Conservation (phyloP, 2,888 invertebrate genomes). For the Metellina segmentata region DNA sequence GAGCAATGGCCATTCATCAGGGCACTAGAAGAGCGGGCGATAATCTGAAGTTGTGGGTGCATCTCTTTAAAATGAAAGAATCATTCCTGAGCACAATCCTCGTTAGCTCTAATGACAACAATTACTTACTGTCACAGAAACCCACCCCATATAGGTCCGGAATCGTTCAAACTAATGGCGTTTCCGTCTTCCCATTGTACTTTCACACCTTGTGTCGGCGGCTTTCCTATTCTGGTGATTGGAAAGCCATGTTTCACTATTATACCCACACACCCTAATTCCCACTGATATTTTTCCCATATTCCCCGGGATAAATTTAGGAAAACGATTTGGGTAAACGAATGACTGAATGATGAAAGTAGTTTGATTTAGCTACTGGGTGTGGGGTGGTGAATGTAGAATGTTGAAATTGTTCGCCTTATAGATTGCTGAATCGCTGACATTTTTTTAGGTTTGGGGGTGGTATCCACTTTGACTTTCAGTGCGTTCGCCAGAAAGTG, state of each 20-base stretch:
- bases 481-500: no score
- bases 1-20: neutral
- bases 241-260: conserved; percentile 66
- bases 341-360: conserved; percentile 1
- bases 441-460: neutral
- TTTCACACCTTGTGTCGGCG: conserved; percentile 47
- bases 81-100: conserved; percentile 38
- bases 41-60: conserved; percentile 30
- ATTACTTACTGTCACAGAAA: conserved; percentile 74
- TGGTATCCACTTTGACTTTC: neutral
- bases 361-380: neutral
- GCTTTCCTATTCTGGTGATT: conserved; percentile 56
- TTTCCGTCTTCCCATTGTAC: conserved; percentile 45
- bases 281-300: conserved; percentile 25
- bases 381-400: conserved; percentile 5
- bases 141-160: conserved; percentile 52
- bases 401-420: neutral
- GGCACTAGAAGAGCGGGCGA: neutral
- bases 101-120: conserved; percentile 71
- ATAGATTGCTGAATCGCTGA: neutral
- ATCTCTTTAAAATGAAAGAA: conserved; percentile 66
- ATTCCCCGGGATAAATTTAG: conserved; percentile 12
- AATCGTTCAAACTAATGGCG: conserved; percentile 68
- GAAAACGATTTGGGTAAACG: conserved; percentile 34
- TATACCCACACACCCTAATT: neutral